Evolutionary conservation across 1,140 invertebrate species (phyloP), one percentile per base, ranked within the genome.

Genomic region (Sitophilus oryzae): DNA sequence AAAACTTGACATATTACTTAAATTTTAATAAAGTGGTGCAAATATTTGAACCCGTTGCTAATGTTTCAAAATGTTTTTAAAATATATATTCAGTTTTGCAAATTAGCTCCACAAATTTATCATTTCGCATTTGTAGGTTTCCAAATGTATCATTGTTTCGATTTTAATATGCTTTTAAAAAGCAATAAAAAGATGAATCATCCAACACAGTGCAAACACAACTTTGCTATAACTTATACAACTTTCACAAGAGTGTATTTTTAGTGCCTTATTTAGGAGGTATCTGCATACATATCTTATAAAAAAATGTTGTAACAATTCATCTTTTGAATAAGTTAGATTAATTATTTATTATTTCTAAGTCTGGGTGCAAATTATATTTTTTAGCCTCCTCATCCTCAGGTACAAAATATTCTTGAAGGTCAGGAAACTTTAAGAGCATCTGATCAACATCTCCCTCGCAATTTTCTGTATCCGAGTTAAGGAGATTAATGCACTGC

Each of bases 101-200:
- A n/a, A 40, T 40, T 11, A 40, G 15, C 5, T 40, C 37, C 9
- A 40, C 37, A 14, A 40, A 40, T 40, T 10, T 40, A 40, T 40
- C 37, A 40, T 40, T 40, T n/a, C 9, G 37, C 37, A 40, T 40
- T 40, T 40, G 9, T 40, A 40, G 15, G 15, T 40, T 40, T 40
- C 37, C 37, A 40, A 40, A 40, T n/a, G 37, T 9, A 15, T 40
- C 37, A 9, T 15, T 40, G 16, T 40, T 40, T 5, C 4, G 5
- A 40, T 40, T 40, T 16, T 40, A 9, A 14, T 40, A 40, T 40
- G 37, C 37, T 16, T 40, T 40, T 40, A 40, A 40, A 14, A 40
- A 40, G 16, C 37, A 40, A 40, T 40, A 40, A 16, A n/a, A 40
- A 6, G 37, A 40, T 9, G 9, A 14, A 11, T 9, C 5, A 11